These are phyloP conservation scores for Spinibarbus caldwelli DNA, from an alignment of 2,797 vertebrate species.

Conservation along the genomic window DNA sequence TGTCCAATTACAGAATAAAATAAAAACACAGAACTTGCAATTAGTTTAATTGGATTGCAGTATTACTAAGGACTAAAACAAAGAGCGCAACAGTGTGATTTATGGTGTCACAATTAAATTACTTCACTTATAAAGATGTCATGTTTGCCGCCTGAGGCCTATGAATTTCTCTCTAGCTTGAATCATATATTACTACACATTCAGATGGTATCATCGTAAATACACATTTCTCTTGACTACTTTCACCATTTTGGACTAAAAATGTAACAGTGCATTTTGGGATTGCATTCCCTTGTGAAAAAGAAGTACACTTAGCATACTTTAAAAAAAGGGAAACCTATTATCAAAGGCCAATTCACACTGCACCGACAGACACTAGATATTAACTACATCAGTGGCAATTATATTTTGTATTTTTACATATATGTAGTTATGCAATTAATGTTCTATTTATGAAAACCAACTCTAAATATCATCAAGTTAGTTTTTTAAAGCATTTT, in stretches of 20 bases:
- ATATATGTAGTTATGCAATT: no score
- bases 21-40: conserved; percentile 65
- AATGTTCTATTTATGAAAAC: no score
- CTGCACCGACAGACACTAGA: no score
- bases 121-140: conserved; percentile 61
- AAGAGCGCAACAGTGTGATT: conserved; percentile 59
- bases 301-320: not conserved
- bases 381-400: no score
- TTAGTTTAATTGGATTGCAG: conserved; percentile 67
- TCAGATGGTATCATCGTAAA: not conserved
- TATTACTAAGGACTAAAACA: conserved; percentile 67
- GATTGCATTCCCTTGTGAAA: not conserved
- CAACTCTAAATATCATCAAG: no score
- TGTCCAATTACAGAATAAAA: conserved; percentile 69
- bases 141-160: conserved; percentile 54
- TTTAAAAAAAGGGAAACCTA: not conserved
- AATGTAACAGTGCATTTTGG: not conserved
- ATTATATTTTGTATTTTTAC: no score
- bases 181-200: conserved; percentile 33
- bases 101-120: conserved; percentile 60
- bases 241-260: not conserved
- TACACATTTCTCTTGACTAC: not conserved
- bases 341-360: not conserved
- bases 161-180: conserved; percentile 51
- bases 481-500: no score